phyloP scores from a whole-genome alignment of 2,888 invertebrate species.

The Meiosimyza platycephala region DNA sequence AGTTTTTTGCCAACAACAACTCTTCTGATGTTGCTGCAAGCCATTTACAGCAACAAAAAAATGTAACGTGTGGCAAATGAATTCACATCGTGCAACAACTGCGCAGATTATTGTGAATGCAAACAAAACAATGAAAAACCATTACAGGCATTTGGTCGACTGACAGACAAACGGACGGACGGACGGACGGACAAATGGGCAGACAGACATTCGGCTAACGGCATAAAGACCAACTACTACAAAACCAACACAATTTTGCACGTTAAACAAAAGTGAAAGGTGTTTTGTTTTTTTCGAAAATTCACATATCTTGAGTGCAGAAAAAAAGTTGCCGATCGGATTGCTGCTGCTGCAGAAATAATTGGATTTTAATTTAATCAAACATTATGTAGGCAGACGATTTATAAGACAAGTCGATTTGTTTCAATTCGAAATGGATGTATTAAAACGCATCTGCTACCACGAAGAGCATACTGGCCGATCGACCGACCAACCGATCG shows the following conservation, averaged over 20 bases:
- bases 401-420: not conserved
- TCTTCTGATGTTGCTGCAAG: no score
- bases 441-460: no score
- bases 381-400: slow-evolving; percentile 23
- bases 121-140: not conserved
- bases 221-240: not conserved
- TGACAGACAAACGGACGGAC: not conserved
- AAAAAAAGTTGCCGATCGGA: not conserved
- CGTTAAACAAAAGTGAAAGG: slow-evolving; percentile 32
- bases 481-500: no score
- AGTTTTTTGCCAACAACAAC: not conserved
- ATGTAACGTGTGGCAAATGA: slow-evolving; percentile 11
- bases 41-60: not conserved
- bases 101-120: slow-evolving; percentile 3
- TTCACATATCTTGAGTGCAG: not conserved
- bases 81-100: slow-evolving; percentile 3
- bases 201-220: slow-evolving; percentile 2
- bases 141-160: not conserved
- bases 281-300: slow-evolving; percentile 1
- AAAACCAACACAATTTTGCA: slow-evolving; percentile 6
- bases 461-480: no score
- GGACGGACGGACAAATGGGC: not conserved
- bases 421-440: no score
- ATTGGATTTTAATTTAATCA: slow-evolving; percentile 33
- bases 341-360: slow-evolving; percentile 21